Evolutionary conservation across 2,797 vertebrate species (phyloP).

Genomic region (Danio choprae): DNA sequence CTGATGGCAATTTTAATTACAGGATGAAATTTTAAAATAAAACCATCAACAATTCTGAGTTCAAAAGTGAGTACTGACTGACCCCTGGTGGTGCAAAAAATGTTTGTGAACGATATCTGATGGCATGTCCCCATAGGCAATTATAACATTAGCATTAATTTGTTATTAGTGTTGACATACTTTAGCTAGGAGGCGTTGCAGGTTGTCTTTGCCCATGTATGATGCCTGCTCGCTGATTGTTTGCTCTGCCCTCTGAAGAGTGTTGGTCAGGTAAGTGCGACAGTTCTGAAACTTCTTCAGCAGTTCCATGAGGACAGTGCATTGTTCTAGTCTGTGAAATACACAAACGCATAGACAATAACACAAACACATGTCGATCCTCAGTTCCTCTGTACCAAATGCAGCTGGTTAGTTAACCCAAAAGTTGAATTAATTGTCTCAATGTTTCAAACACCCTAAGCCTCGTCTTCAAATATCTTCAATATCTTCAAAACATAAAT

Average conservation of each 20-base stretch:
- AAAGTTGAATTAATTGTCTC: no score
- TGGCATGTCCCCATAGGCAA: not conserved
- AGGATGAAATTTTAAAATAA: constrained; percentile 1
- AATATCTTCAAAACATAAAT: no score
- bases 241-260: constrained; percentile 89
- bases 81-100: constrained; percentile 21
- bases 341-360: not conserved
- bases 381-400: no score
- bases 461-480: no score
- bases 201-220: constrained; percentile 93
- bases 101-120: not conserved
- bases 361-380: no score
- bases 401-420: no score
- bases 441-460: no score
- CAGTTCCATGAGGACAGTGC: constrained; percentile 82
- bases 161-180: constrained; percentile 67
- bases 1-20: not conserved
- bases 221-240: constrained; percentile 83
- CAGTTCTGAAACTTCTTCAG: constrained; percentile 91
- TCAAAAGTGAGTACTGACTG: constrained; percentile 19
- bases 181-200: constrained; percentile 86
- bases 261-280: constrained; percentile 78
- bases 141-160: not conserved
- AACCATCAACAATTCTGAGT: not conserved
- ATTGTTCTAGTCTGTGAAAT: constrained; percentile 85